Base-by-base conservation (phyloP, 2,888 invertebrate genomes). In the Caenorhabditis zanzibari region DNA sequence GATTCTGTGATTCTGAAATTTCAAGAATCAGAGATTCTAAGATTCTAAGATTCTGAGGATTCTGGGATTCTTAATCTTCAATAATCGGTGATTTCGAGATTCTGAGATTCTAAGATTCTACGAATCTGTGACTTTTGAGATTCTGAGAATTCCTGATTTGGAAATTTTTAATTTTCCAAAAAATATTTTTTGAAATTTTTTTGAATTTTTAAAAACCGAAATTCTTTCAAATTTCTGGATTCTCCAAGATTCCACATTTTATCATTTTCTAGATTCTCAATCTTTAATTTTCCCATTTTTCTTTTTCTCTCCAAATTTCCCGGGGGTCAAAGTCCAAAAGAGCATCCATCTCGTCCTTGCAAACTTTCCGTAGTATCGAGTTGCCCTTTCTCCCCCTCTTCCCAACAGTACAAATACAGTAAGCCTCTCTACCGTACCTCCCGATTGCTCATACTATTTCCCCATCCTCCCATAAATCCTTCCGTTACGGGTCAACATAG, bases 301-400 rank as follows among this genome's bases (percentile, higher is more conserved):
- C 32, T 4, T 4, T 32, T 7, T 32, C 32, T 32, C 14, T 44
- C 44, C 44, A 4, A 44, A 9, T 44, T 44, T 52, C 19, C n/a
- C n/a, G n/a, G n/a, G 44, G 61, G 59, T 32, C 72, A 73, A 73
- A 73, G 61, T 73, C 32, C 72, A 73, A 73, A 59, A 73, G 71
- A 28, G 32, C 58, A 56, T n/a, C n/a, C n/a, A n/a, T n/a, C 38
- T 22, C 28, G 32, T 2, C 1, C 14, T 35, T 52, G 35, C 58
- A 38, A 47, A 22, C 54, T 63, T 44, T 10, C 10, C 19, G 9
- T 22, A n/a, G 54, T 71, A 71, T 71, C 58, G 59, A 41, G 44
- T 71, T 73, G 72, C 72, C 24, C 72, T 73, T 49, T 73, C 41
- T 14, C 26, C 12, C 28, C 3, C 14, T 44, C n/a, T n/a, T n/a